A percentile compares a stretch with the other conserved stretches of the same genome.
Evolutionary conservation across 2,797 vertebrate genomes (phyloP).

Genomic region (Diplodus puntazzo): DNA sequence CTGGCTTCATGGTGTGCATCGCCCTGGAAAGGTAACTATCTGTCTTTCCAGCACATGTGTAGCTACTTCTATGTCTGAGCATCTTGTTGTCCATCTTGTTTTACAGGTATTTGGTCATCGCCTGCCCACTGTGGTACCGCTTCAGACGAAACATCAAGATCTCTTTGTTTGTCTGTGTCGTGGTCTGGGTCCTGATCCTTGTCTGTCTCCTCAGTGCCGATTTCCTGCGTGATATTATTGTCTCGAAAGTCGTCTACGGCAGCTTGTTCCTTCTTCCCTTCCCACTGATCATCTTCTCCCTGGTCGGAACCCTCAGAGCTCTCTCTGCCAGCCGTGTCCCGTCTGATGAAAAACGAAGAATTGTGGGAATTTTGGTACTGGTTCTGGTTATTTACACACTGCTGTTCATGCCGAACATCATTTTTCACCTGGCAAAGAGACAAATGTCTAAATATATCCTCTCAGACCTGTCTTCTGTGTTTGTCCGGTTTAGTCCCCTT

Average conservation of each 20-base stretch:
- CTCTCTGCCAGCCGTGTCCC: constrained; percentile 8
- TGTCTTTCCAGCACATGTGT: not conserved
- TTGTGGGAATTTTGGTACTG: not conserved
- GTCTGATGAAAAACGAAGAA: constrained; percentile 2
- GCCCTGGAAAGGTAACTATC: constrained; percentile 41
- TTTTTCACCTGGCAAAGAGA: not conserved
- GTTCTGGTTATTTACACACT: constrained; percentile 13
- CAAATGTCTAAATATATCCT: too few relatives aligned
- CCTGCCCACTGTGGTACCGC: constrained; percentile 40
- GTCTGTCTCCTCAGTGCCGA: not conserved
- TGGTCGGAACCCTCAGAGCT: constrained; percentile 14
- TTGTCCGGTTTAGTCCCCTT: not conserved
- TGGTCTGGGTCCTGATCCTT: not conserved
- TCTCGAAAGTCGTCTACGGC: fast-evolving
- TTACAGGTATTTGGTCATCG: constrained; percentile 41
- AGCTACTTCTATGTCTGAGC: not conserved
- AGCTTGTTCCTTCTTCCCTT: not conserved
- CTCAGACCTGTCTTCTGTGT: not conserved
- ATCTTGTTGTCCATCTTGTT: not conserved
- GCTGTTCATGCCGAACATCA: not conserved
- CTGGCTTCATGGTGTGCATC: constrained; percentile 3
- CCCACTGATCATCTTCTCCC: constrained; percentile 19
- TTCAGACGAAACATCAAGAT: not conserved
- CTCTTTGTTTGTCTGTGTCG: not conserved
- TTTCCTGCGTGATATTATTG: not conserved